Percentiles rank a stretch among this genome's conserved stretches.
phyloP scores from a whole-genome alignment of 2,888 invertebrate genomes.

The Diaperis boleti region DNA sequence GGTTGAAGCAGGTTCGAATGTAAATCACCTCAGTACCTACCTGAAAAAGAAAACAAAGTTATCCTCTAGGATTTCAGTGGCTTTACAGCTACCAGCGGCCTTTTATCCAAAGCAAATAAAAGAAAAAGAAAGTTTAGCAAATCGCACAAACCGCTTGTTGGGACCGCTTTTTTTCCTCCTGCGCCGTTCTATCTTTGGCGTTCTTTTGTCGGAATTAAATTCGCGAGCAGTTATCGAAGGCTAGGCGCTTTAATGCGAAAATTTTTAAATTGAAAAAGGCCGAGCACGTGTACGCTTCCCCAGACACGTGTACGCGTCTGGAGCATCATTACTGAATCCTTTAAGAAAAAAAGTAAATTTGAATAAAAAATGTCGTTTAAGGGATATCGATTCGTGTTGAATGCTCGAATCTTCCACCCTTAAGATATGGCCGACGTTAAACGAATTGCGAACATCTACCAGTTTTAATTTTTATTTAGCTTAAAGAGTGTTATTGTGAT shows the following conservation, averaged over 20 bases:
- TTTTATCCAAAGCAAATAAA: background rate
- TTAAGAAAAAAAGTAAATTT: conserved; percentile 31
- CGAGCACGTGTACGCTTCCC: conserved; percentile 28
- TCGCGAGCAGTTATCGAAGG: conserved; percentile 11
- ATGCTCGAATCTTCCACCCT: background rate
- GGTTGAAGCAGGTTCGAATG: conserved; percentile 17
- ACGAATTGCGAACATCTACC: no score
- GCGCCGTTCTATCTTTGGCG: conserved; percentile 3
- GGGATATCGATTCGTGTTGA: conserved; percentile 17
- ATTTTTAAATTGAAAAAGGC: conserved; percentile 15
- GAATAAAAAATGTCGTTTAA: conserved; percentile 22
- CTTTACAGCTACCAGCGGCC: background rate
- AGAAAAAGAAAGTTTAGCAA: conserved; percentile 17
- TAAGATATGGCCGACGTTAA: no score
- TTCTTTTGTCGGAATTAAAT: conserved; percentile 18
- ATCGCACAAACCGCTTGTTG: conserved; percentile 8
- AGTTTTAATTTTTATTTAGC: no score
- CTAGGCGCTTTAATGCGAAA: conserved; percentile 7
- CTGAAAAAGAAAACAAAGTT: conserved; percentile 21
- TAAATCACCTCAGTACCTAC: conserved; percentile 23
- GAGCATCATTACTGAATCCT: conserved; percentile 17
- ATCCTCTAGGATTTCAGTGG: background rate
- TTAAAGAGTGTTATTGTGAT: no score
- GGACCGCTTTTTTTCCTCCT: conserved; percentile 2
- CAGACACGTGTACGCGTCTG: no score